A percentile compares a stretch with the other conserved stretches of the same genome.
Evolutionary conservation across 2,797 vertebrate species (phyloP).

Genomic region (Anguilla obscura): DNA sequence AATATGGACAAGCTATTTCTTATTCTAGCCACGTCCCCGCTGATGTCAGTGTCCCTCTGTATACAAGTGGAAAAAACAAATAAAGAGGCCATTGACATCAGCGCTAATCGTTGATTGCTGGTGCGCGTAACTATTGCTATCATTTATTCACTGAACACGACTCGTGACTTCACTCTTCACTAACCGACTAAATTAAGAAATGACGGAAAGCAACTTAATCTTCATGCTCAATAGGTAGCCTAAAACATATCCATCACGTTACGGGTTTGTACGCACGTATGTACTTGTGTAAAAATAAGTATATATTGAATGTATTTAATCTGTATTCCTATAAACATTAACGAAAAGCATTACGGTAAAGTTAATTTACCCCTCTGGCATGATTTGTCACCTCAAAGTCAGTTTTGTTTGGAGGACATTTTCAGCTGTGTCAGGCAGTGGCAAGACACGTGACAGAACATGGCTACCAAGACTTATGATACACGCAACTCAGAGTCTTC

Average conservation of each 20-base stretch:
- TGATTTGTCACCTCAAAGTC: not conserved
- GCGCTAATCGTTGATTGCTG: conserved; percentile 19
- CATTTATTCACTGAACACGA: conserved; percentile 24
- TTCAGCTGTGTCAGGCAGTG: not conserved
- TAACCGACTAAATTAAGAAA: conserved; percentile 20
- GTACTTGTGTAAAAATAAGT: not conserved
- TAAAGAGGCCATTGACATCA: conserved; percentile 27
- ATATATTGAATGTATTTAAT: not conserved
- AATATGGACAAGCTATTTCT: conserved; percentile 68
- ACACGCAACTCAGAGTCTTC: not conserved
- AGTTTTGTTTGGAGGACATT: not conserved
- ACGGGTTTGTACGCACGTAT: not conserved
- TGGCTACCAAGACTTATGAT: not conserved
- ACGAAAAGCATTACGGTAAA: not conserved
- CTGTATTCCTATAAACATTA: not conserved
- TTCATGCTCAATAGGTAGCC: conserved; percentile 14
- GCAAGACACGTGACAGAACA: not conserved
- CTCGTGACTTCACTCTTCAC: conserved; percentile 5
- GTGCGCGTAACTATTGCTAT: conserved; percentile 12
- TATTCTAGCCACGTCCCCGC: conserved; percentile 48
- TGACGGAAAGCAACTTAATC: conserved; percentile 33
- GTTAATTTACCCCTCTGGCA: not conserved
- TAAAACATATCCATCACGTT: not conserved
- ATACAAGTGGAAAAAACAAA: conserved; percentile 44
- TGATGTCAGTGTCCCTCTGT: conserved; percentile 44